These are phyloP conservation scores for Hydra vulgaris DNA, from an alignment of 30 jellyfish, hydroid and myxozoan genomes.

Conservation along the genomic window DNA sequence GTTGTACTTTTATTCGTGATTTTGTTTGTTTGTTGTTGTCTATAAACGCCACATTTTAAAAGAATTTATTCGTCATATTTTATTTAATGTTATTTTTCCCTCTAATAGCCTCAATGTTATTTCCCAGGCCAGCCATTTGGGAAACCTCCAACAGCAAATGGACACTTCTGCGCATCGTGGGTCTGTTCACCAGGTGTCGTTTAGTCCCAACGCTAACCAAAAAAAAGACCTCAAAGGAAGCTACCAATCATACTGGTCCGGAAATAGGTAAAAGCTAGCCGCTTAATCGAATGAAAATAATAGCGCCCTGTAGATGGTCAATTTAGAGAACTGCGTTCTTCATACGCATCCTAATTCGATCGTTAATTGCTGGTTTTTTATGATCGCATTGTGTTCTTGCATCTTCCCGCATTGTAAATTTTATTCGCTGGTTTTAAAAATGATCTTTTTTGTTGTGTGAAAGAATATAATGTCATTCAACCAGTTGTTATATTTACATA, in stretches of 20 bases:
- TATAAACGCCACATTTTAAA: neutral
- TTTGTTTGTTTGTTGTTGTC: too few relatives aligned
- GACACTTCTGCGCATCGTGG: slow-evolving; percentile 25
- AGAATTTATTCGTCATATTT: too few relatives aligned
- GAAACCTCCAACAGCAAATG: slow-evolving; percentile 9
- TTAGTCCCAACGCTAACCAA: slow-evolving; percentile 14
- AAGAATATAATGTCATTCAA: neutral
- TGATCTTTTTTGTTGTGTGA: neutral
- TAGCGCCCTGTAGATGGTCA: neutral
- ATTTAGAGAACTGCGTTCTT: neutral
- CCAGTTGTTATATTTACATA: neutral
- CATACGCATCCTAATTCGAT: neutral
- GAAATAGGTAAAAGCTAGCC: slow-evolving; percentile 1
- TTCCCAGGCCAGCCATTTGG: slow-evolving; percentile 18
- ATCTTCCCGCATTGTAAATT: neutral
- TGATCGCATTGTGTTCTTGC: neutral
- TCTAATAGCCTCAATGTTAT: neutral
- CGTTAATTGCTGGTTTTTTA: neutral
- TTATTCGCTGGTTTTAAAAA: neutral
- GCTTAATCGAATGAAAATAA: neutral
- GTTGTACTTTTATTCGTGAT: too few relatives aligned
- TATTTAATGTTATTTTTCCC: neutral
- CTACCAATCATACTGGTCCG: slow-evolving; percentile 34
- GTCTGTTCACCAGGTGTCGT: slow-evolving; percentile 17
- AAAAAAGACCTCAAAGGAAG: slow-evolving; percentile 18